Percentiles rank a stretch among this genome's conserved stretches.
Evolutionary conservation across 2,888 invertebrate species (phyloP).

Genomic region (Noctua fimbriata): DNA sequence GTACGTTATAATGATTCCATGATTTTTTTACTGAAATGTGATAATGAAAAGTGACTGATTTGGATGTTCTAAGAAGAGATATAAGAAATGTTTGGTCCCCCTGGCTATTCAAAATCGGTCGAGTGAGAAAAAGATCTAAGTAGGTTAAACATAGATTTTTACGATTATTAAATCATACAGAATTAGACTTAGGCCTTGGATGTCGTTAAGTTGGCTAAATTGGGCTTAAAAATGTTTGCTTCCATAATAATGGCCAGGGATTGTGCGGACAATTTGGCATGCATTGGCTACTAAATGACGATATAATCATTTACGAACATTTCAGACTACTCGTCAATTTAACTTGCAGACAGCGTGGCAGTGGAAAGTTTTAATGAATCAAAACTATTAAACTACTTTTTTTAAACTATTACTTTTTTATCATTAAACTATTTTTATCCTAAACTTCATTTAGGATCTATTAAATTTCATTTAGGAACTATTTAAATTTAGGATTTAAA

Average conservation of each 20-base stretch:
- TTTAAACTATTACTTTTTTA: too few species aligned
- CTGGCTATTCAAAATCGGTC: neutral
- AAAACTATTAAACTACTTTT: neutral
- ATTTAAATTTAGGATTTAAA: too few species aligned
- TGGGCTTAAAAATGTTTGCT: conserved; percentile 49
- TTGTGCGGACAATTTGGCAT: conserved; percentile 77
- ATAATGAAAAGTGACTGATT: neutral
- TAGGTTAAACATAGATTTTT: neutral
- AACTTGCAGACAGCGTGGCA: conserved; percentile 3
- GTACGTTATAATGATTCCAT: neutral
- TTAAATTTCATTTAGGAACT: too few species aligned
- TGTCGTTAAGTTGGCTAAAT: conserved; percentile 37
- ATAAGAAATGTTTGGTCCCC: conserved; percentile 40
- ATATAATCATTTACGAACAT: conserved; percentile 41
- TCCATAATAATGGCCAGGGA: conserved; percentile 46
- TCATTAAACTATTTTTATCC: neutral
- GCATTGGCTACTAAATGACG: conserved; percentile 72
- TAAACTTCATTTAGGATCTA: neutral
- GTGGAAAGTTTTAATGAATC: neutral
- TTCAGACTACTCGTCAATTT: conserved; percentile 26
- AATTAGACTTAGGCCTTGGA: conserved; percentile 20
- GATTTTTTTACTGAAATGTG: neutral
- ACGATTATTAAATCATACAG: conserved; percentile 11
- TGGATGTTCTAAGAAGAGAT: conserved; percentile 2
- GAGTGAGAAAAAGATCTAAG: neutral